Conservation (phyloP, 2,113 vertebrate species). For the Cygnus atratus region DNA sequence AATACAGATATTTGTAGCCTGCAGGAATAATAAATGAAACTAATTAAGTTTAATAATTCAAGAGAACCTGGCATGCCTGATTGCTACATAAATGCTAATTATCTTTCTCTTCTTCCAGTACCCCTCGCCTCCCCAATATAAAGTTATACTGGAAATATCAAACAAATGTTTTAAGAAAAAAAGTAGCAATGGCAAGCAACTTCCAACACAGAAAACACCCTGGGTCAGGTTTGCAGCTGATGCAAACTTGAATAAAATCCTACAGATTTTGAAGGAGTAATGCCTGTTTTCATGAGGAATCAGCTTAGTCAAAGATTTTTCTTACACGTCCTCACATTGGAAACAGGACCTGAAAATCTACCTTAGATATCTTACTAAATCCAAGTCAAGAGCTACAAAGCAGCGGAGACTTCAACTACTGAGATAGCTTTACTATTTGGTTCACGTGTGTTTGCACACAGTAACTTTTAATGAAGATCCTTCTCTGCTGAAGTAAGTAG, state of each 20-base stretch:
- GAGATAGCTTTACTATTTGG: neutral
- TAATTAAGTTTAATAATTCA: constrained; percentile 78
- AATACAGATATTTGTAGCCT: constrained; percentile 63
- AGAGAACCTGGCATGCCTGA: constrained; percentile 56
- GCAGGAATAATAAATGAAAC: constrained; percentile 73
- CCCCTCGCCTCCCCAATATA: neutral
- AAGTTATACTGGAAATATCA: neutral
- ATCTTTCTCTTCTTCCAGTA: constrained; percentile 31
- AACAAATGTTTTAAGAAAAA: constrained; percentile 16
- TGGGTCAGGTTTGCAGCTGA: neutral
- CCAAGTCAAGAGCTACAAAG: neutral
- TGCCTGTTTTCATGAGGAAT: neutral
- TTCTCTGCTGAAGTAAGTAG: neutral
- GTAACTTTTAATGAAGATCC: neutral
- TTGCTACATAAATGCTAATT: constrained; percentile 62
- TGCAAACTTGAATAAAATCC: neutral
- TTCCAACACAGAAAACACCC: neutral
- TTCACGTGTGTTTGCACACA: neutral
- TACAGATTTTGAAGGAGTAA: neutral
- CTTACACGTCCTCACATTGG: neutral
- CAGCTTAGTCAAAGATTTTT: neutral
- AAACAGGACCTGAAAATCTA: neutral
- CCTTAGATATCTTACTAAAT: neutral
- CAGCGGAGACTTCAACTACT: neutral
- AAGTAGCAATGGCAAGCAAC: neutral